Evolutionary conservation across 2,797 vertebrate genomes (phyloP).

Genomic region (Gastrophryne carolinensis): DNA sequence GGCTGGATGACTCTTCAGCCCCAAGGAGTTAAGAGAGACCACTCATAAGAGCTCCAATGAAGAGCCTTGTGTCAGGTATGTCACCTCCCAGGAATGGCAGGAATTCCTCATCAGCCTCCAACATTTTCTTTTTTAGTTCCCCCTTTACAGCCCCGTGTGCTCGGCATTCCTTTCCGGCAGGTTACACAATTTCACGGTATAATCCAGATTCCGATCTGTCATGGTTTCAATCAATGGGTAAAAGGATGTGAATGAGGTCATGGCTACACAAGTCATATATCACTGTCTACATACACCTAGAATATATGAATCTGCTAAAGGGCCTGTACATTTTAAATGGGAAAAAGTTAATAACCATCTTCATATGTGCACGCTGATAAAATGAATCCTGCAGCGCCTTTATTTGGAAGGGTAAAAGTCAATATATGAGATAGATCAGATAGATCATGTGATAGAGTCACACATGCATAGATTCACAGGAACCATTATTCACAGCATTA

Average conservation of each 20-base stretch:
- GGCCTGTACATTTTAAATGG: too few relatives aligned
- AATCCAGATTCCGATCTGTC: not conserved
- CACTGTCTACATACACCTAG: too few relatives aligned
- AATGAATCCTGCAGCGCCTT: too few relatives aligned
- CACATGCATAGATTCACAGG: too few relatives aligned
- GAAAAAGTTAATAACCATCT: too few relatives aligned
- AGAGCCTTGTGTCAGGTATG: not conserved
- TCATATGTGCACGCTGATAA: too few relatives aligned
- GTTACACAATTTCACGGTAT: not conserved
- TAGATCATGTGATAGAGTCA: too few relatives aligned
- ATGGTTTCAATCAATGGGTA: not conserved
- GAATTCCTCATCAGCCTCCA: slow-evolving; percentile 1
- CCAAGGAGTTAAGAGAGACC: not conserved
- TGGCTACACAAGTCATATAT: too few relatives aligned
- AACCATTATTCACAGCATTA: too few relatives aligned
- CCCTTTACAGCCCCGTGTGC: not conserved
- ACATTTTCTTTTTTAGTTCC: not conserved
- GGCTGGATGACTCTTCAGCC: not conserved
- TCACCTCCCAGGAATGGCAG: slow-evolving; percentile 7
- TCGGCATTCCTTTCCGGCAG: not conserved
- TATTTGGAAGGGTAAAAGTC: too few relatives aligned
- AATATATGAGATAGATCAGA: too few relatives aligned
- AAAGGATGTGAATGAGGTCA: not conserved
- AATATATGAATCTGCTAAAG: too few relatives aligned
- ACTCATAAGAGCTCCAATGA: not conserved